phyloP scores from a whole-genome alignment of 2,797 vertebrate species.

The Amblyraja radiata region DNA sequence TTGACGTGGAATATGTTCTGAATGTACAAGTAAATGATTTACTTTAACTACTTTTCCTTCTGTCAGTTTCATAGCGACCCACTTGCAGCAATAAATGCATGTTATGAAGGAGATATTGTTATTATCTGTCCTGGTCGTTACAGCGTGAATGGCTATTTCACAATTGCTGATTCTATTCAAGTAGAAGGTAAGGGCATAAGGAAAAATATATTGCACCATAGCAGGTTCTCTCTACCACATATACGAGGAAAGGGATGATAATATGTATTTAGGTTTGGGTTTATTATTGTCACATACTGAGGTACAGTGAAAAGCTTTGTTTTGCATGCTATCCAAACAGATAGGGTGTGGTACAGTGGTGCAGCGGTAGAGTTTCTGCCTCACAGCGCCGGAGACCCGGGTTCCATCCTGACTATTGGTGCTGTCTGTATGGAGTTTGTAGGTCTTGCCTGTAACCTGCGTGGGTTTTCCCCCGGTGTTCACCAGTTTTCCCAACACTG shows the following conservation, averaged over 20 bases:
- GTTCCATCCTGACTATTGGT: too few relatives aligned
- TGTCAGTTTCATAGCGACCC: slow-evolving; percentile 74
- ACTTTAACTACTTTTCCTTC: slow-evolving; percentile 41
- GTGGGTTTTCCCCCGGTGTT: too few relatives aligned
- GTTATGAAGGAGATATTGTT: slow-evolving; percentile 71
- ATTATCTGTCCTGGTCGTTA: slow-evolving; percentile 78
- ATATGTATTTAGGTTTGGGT: neutral
- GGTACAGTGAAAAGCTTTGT: too few relatives aligned
- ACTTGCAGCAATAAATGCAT: slow-evolving; percentile 64
- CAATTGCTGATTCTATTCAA: slow-evolving; percentile 74
- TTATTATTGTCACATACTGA: too few relatives aligned
- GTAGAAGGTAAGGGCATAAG: slow-evolving; percentile 67
- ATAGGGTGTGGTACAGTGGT: too few relatives aligned
- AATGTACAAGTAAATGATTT: neutral
- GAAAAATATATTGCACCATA: neutral
- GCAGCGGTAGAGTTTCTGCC: too few relatives aligned
- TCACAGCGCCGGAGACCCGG: too few relatives aligned
- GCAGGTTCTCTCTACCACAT: neutral
- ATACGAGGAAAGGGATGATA: neutral
- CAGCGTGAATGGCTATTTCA: slow-evolving; percentile 61
- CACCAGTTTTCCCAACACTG: too few relatives aligned
- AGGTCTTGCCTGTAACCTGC: too few relatives aligned
- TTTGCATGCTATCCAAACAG: too few relatives aligned
- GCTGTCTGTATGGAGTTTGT: too few relatives aligned
- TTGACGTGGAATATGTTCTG: neutral